Base-by-base conservation (phyloP, 37 sponge, comb jelly and placozoan genomes). In the Chondrilla cf. caribensis region DNA sequence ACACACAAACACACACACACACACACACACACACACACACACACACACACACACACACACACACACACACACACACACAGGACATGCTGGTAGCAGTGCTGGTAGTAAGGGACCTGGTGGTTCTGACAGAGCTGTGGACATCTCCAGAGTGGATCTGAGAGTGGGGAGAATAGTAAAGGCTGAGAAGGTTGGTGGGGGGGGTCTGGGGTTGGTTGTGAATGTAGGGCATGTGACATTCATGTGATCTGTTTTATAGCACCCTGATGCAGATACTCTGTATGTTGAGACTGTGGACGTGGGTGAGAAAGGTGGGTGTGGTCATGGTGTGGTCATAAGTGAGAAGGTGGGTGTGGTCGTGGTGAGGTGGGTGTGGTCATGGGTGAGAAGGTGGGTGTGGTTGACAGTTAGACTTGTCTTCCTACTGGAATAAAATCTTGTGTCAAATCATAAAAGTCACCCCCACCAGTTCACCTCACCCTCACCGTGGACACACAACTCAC, bases 251-350 rank as follows among this genome's bases (percentile, higher is more conserved):
- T 29, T 72, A 47, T 62, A 94, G 97, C 94, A 93, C 66, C 92
- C 87, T 36, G 84, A 94, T 86, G 94, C 97, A 21, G 94, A 93
- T 59, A 59, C 94, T 26, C 83, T 96, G 64, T 96, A 93, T 64
- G 82, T 93, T 2, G 94, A 96, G 82, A 89, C 86, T 58, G 58
- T 96, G 0, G 90, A 96, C 43, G 71, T 96, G 17, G 97, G 97
- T 38, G 88, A 91, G 41, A 70, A 59, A 88, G 87, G 95, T 94
- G 76, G 29, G 71, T 62, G 5, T 39, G 36, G 11, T n/a, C 38
- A 29, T 11, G 14, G 65, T 11, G 17, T 26, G 24, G 31, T 35
- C 24, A 15, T 19, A 15, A 28, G n/a, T n/a, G n/a, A n/a, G n/a
- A n/a, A n/a, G n/a, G n/a, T n/a, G n/a, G n/a, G n/a, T n/a, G n/a